Evolutionary conservation across 64 coral and sea anemone species (phyloP).

Genomic region (Dendronephthya gigantea): DNA sequence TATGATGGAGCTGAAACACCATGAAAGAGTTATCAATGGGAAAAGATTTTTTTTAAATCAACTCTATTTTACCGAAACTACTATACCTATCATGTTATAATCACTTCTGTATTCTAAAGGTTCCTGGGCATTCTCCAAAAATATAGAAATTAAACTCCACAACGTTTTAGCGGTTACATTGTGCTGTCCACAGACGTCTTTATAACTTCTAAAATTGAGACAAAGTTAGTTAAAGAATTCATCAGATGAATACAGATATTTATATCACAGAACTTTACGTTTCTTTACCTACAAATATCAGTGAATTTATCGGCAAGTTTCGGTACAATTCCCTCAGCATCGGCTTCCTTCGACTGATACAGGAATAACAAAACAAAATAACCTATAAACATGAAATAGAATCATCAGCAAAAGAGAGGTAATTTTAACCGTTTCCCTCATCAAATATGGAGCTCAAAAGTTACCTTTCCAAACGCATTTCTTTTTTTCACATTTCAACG

Average conservation of each 20-base stretch:
- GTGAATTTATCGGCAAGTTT: slow-evolving; percentile 53
- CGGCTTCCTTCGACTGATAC: slow-evolving; percentile 63
- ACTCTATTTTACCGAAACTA: no score
- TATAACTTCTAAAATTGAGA: not conserved
- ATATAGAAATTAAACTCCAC: slow-evolving; percentile 68
- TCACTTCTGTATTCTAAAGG: slow-evolving; percentile 86
- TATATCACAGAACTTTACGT: not conserved
- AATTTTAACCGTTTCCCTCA: no score
- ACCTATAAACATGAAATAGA: slow-evolving; percentile 17
- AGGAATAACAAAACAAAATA: slow-evolving; percentile 69
- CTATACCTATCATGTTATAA: slow-evolving; percentile 56
- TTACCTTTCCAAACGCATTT: slow-evolving; percentile 64
- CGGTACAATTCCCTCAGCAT: slow-evolving; percentile 52
- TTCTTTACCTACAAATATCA: slow-evolving; percentile 14
- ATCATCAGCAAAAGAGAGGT: not conserved
- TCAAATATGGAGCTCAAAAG: no score
- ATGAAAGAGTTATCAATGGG: no score
- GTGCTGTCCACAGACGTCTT: not conserved
- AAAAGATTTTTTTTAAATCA: no score
- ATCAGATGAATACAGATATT: not conserved
- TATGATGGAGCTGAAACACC: no score
- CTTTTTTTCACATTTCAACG: slow-evolving; percentile 48
- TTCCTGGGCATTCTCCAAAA: slow-evolving; percentile 78
- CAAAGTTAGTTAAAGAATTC: not conserved
- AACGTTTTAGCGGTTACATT: slow-evolving; percentile 49